Evolutionary conservation across 2,797 vertebrate genomes (phyloP), one percentile per base, ranked within the genome.

Genomic region (Acipenser ruthenus): DNA sequence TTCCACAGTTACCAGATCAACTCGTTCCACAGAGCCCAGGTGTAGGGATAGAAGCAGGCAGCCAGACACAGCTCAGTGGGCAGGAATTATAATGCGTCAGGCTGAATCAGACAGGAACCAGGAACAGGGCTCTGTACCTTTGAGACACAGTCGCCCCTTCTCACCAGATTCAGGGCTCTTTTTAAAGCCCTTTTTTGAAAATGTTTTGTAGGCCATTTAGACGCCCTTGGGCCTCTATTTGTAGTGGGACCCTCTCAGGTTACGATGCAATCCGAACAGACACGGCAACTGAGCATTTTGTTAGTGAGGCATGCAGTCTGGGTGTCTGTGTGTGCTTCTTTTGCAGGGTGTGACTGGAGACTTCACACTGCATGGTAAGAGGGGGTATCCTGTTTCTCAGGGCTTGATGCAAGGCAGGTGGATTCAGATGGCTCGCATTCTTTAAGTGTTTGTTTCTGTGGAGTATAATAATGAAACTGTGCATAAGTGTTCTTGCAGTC

Each of bases 231-330:
- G 18, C 55, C 7, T 12, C 7, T 6, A 37, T 50, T 51, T 6
- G 12, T 8, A 49, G 23, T 15, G n/a, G 49, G 62, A 23, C 23
- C 63, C 49, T 37, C 72, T 88, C 79, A 63, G 64, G 74, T 87
- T 86, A 79, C 84, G 64, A n/a, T 51, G 8, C 8, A 37, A 18
- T 18, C 15, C 15, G 15, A 37, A 37, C 23, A 37, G 23, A 37
- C 23, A 2, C 47, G 49, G 66, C 69, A 75, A 74, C 76, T 74
- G 77, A 69, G 76, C 77, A 77, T 74, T 71, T 83, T 79, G 64
- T 70, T 68, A 66, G 67, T 82, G 82, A 83, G 79, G 82, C 85
- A 84, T 76, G 75, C 70, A 72, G 69, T 71, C 67, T 66, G 75
- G 77, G 62, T 51, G 49, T 15, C 59, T 63, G 58, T 69, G 49